Evolutionary conservation across 1,140 invertebrate species (phyloP).

Genomic region (Ceratina japonica): DNA sequence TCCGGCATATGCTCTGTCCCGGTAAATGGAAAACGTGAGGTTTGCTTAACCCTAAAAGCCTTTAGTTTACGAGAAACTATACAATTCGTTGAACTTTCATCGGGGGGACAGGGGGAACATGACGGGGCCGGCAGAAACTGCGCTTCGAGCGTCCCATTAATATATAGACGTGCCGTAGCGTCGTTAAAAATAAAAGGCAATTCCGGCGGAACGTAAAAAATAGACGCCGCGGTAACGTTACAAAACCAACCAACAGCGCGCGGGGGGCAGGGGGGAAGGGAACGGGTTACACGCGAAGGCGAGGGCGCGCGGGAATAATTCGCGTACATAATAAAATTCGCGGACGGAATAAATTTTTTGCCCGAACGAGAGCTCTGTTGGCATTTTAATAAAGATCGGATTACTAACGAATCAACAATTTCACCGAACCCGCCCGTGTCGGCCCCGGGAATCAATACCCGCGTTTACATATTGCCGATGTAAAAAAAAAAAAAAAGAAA

Average conservation of each 20-base stretch:
- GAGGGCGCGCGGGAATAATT: background rate
- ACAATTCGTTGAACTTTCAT: conserved; percentile 14
- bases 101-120: background rate
- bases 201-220: background rate
- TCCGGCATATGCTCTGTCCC: conserved; percentile 59
- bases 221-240: background rate
- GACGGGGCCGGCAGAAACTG: too few species aligned
- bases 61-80: conserved; percentile 26
- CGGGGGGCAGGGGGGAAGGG: too few species aligned
- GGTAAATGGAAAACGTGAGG: conserved; percentile 65
- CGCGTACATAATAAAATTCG: background rate
- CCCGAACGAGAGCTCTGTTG: background rate
- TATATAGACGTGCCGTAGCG: background rate
- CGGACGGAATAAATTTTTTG: conserved; percentile 1
- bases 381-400: conserved; percentile 24
- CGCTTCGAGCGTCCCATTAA: background rate
- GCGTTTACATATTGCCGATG: conserved; percentile 9
- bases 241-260: background rate
- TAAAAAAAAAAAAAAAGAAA: background rate
- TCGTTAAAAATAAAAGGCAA: background rate
- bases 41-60: conserved; percentile 72
- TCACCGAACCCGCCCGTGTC: background rate
- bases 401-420: conserved; percentile 25
- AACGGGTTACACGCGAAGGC: too few species aligned
- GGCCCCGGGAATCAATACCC: background rate